Evolutionary conservation across 2,888 invertebrate genomes (phyloP).

Genomic region (Latrodectus elegans): DNA sequence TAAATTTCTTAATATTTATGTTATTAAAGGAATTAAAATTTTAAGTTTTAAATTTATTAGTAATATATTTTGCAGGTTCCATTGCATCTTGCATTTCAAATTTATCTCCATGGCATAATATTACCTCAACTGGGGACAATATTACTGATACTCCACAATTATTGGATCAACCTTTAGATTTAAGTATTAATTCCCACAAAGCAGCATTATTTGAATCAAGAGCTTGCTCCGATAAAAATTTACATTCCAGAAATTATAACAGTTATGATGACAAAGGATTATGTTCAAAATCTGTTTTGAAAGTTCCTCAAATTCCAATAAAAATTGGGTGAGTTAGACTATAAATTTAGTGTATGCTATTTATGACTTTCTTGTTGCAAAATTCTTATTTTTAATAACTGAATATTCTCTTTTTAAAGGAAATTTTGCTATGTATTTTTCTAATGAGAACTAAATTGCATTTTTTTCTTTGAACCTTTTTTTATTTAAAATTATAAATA

Average conservation of each 20-base stretch:
- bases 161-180: constrained; percentile 72
- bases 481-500: too few relatives aligned
- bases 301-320: constrained; percentile 71
- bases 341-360: neutral
- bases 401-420: neutral
- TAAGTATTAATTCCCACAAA: constrained; percentile 71
- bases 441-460: neutral
- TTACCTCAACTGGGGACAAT: constrained; percentile 58
- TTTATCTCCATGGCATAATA: constrained; percentile 60
- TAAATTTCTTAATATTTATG: too few relatives aligned
- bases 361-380: neutral
- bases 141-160: constrained; percentile 54
- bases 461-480: neutral
- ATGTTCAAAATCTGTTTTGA: constrained; percentile 69
- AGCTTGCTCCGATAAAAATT: constrained; percentile 15
- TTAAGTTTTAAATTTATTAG: too few relatives aligned
- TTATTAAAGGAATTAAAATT: too few relatives aligned
- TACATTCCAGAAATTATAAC: constrained; percentile 27
- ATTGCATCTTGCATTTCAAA: constrained; percentile 60
- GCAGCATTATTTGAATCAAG: constrained; percentile 24
- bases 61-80: constrained; percentile 48
- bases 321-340: constrained; percentile 70
- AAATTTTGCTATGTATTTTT: neutral
- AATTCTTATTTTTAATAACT: neutral
- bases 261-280: constrained; percentile 26